phyloP scores from a whole-genome alignment of 2,113 vertebrate species.

The Parotia lawesii region DNA sequence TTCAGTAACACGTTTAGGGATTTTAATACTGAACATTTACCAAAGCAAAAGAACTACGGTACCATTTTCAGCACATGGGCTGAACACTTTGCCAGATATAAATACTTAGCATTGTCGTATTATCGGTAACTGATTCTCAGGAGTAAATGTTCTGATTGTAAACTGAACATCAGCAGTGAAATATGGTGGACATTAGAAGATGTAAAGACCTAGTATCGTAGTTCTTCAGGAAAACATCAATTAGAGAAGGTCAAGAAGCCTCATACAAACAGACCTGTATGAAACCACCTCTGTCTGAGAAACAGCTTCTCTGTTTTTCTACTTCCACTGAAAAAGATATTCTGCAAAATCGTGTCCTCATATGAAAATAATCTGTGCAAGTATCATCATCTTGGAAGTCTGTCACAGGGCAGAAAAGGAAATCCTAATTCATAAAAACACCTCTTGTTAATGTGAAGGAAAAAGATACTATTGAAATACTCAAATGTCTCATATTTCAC shows the following conservation, averaged over 20 bases:
- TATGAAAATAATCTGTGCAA: background rate
- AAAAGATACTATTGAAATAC: background rate
- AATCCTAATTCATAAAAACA: background rate
- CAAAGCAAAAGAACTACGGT: background rate
- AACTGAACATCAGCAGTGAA: background rate
- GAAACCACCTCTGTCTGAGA: background rate
- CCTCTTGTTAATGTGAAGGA: background rate
- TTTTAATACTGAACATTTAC: background rate
- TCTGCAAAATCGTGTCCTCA: background rate
- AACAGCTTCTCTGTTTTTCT: background rate
- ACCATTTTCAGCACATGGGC: background rate
- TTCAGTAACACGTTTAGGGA: background rate
- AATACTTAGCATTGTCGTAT: background rate
- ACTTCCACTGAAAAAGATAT: background rate
- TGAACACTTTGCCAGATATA: background rate
- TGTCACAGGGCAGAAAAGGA: background rate
- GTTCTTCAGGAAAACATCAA: background rate
- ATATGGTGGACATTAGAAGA: background rate
- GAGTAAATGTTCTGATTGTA: background rate
- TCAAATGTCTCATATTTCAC: background rate
- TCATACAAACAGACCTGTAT: background rate
- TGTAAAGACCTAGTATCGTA: background rate
- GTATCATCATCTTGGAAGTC: background rate
- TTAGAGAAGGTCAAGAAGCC: background rate
- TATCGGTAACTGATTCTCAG: background rate